These are phyloP conservation scores for Ifrita kowaldi DNA, from an alignment of 2,113 vertebrate species.

Conservation along the genomic window DNA sequence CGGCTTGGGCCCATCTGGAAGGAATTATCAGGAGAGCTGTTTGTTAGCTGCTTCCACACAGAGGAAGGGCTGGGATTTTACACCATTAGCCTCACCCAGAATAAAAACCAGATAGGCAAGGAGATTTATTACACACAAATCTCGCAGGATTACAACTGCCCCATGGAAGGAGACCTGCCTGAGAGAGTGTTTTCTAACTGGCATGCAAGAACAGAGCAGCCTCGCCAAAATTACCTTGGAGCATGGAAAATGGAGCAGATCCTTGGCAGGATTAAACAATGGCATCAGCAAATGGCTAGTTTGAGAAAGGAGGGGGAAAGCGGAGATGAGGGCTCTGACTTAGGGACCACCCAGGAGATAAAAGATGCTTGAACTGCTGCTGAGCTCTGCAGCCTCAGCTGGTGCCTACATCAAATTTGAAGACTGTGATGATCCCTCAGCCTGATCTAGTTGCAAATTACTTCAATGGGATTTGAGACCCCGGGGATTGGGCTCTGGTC, in stretches of 20 bases:
- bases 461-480: not conserved
- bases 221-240: conserved; percentile 9
- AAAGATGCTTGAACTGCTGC: not conserved
- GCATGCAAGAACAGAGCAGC: not conserved
- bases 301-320: not conserved
- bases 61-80: not conserved
- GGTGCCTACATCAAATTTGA: not conserved
- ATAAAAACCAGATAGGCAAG: not conserved
- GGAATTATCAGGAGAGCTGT: not conserved
- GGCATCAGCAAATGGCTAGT: not conserved
- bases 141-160: not conserved
- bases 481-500: not conserved
- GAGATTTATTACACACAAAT: not conserved
- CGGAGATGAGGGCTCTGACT: not conserved
- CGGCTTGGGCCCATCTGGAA: not conserved
- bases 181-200: not conserved
- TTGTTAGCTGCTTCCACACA: not conserved
- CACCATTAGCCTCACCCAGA: not conserved
- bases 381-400: not conserved
- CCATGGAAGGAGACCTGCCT: not conserved
- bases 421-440: not conserved
- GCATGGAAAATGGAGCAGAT: conserved; percentile 53
- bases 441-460: not conserved
- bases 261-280: conserved; percentile 8
- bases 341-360: conserved; percentile 39